phyloP scores from a whole-genome alignment of 2,113 vertebrate species.

The Crotalus helleri region DNA sequence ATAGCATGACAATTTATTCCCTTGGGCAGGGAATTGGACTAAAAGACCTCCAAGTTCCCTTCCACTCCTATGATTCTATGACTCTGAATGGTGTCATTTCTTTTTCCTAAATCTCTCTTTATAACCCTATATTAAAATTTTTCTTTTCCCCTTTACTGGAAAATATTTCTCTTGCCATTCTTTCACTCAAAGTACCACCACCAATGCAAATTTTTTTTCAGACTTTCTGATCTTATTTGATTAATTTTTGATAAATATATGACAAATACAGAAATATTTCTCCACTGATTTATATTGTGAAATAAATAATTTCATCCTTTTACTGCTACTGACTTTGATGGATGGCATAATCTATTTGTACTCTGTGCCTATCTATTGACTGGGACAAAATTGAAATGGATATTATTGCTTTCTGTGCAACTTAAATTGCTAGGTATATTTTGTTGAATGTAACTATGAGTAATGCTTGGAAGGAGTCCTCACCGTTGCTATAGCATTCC shows the following conservation, averaged over 20 bases:
- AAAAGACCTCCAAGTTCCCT: not conserved
- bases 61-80: not conserved
- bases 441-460: not conserved
- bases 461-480: not conserved
- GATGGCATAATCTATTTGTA: not conserved
- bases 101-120: not conserved
- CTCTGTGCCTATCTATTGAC: not conserved
- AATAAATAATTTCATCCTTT: not conserved
- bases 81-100: not conserved
- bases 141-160: not conserved
- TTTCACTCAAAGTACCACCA: not conserved
- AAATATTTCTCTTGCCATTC: not conserved
- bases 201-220: not conserved
- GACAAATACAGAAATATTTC: not conserved
- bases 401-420: not conserved
- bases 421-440: not conserved
- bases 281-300: not conserved
- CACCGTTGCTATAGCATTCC: not conserved
- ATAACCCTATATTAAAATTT: not conserved
- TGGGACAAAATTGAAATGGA: not conserved
- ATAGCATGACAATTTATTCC: not conserved
- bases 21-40: not conserved
- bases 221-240: constrained; percentile 5
- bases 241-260: constrained; percentile 14
- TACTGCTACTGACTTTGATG: not conserved